phyloP scores from a whole-genome alignment of 2,888 invertebrate species.

The Xylota segnis region DNA sequence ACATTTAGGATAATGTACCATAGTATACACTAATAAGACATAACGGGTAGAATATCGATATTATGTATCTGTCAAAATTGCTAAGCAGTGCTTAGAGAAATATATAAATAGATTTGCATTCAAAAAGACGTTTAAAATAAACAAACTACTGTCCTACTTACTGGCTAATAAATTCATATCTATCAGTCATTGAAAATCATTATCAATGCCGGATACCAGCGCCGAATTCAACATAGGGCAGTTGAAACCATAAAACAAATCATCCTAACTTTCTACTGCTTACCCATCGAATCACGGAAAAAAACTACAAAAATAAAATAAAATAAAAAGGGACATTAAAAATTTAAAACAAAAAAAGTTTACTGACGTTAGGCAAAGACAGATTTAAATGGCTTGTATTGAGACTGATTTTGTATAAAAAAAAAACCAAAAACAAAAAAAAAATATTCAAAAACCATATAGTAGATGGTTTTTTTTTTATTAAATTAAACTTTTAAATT shows the following conservation, averaged over 20 bases:
- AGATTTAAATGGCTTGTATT: constrained; percentile 81
- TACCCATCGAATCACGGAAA: constrained; percentile 65
- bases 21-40: constrained; percentile 49
- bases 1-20: constrained; percentile 25
- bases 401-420: constrained; percentile 82
- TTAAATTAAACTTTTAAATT: constrained; percentile 64
- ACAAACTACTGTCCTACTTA: not conserved
- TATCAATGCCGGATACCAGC: no score
- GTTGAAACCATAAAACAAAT: constrained; percentile 38
- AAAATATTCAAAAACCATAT: constrained; percentile 45
- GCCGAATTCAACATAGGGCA: constrained; percentile 42
- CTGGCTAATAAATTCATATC: not conserved
- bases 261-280: constrained; percentile 70
- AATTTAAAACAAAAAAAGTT: constrained; percentile 35
- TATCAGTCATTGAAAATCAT: no score
- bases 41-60: constrained; percentile 61
- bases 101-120: not conserved
- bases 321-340: constrained; percentile 39
- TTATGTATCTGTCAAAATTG: constrained; percentile 40
- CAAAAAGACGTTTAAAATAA: constrained; percentile 2
- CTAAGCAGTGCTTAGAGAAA: constrained; percentile 9
- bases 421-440: constrained; percentile 61
- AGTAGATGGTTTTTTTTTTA: constrained; percentile 56
- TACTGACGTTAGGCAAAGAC: constrained; percentile 64
- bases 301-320: constrained; percentile 5